Evolutionary conservation across 2,797 vertebrate species (phyloP), one percentile per base, ranked within the genome.

Genomic region (Thunnus albacares): DNA sequence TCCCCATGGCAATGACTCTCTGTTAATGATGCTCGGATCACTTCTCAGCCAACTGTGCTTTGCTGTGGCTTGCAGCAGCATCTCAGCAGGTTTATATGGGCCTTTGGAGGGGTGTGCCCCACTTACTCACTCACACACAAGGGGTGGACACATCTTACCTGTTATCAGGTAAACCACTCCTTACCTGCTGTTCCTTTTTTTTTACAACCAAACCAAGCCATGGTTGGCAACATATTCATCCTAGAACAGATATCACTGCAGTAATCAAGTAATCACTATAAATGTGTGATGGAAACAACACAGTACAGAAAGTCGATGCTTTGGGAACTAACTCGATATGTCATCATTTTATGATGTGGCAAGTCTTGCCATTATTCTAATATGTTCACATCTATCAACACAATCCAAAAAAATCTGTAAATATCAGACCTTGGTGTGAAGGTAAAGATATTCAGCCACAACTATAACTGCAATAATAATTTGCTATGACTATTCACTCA

Each of bases 1-100:
- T 95, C 35, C 91, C 94, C 96, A 96, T 96, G 75, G 47, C 83
- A 83, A 33, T 33, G 52, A 11, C 41, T 84, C n/a, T 58, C 5
- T 63, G 45, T 18, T 45, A 75, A 7, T 60, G 75, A 67, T 86
- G 72, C 57, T 84, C 38, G 22, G 55, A 26, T 72, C 60, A 12
- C 26, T 47, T 13, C 20, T 70, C 8, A 59, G 11, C 13, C 30
- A 68, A 60, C 0, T 3, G 30, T 57, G 9, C 56, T 58, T 15
- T 18, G 13, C 62, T 83, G 76, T 87, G 66, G 13, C 35, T 85
- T 30, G 6, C 53, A 79, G 70, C 52, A 30, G 51, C 20, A 12
- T 53, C 13, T 14, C 69, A 43, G 35, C 78, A 71, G 60, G 52
- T 86, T 55, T 52, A 74, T 77, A 66, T 77, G 52, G 5, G 45